A percentile compares a stretch with the other conserved stretches of the same genome.
Conservation (phyloP, 92 coral and sea anemone genomes). For the Paragorgia papillata region DNA sequence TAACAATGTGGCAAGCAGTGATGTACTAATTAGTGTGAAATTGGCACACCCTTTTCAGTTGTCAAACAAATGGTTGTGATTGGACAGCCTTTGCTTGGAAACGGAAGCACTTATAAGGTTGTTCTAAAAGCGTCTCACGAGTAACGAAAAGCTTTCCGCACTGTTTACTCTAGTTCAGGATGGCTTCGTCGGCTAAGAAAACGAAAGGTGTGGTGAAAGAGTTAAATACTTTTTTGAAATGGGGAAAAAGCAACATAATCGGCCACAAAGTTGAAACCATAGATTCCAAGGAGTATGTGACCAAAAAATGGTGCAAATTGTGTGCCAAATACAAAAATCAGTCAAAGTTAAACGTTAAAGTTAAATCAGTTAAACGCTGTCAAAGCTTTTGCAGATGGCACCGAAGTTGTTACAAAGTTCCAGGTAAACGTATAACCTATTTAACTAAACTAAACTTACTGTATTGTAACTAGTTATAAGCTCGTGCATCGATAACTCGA, state of each 20-base stretch:
- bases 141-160: neutral
- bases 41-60: neutral
- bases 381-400: neutral
- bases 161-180: neutral
- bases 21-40: neutral
- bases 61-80: no score
- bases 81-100: neutral
- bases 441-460: no score
- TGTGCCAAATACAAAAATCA: neutral
- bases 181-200: constrained; percentile 1
- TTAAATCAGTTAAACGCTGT: neutral
- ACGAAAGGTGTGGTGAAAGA: neutral
- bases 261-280: no score
- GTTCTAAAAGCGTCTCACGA: neutral
- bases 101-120: neutral
- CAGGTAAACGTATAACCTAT: no score
- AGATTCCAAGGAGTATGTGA: no score
- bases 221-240: neutral
- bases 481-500: no score
- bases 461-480: no score
- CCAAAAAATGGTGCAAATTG: neutral
- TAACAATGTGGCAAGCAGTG: neutral
- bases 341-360: neutral
- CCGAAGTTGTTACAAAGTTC: neutral
- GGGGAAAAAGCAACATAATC: neutral